Conservation (phyloP, 2,888 invertebrate genomes). For the Perithous albicinctus region DNA sequence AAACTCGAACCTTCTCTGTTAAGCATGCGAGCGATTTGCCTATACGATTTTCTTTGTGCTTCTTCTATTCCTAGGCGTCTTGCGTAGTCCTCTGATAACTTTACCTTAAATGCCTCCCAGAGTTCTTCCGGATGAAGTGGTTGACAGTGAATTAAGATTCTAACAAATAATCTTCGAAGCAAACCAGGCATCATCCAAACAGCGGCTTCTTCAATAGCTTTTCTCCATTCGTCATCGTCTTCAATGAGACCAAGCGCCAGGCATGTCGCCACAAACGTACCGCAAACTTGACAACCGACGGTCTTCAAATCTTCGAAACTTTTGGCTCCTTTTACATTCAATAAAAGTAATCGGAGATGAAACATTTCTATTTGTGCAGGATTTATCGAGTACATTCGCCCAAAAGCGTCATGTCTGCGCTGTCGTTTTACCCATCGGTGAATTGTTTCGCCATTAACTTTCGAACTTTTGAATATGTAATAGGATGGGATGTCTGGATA, state of each 20-base stretch:
- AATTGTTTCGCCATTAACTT: background rate
- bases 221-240: constrained; percentile 68
- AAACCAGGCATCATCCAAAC: too few species aligned
- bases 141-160: too few species aligned
- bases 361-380: constrained; percentile 71
- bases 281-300: constrained; percentile 65
- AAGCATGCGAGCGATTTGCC: constrained; percentile 57
- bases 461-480: constrained; percentile 46
- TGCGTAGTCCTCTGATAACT: constrained; percentile 63
- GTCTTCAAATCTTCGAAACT: too few species aligned
- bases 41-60: constrained; percentile 59
- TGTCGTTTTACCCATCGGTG: constrained; percentile 44
- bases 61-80: constrained; percentile 18
- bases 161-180: too few species aligned
- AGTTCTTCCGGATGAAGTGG: too few species aligned
- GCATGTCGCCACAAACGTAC: too few species aligned
- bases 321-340: constrained; percentile 69
- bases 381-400: too few species aligned
- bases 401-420: constrained; percentile 56
- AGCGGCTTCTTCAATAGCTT: constrained; percentile 52
- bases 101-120: constrained; percentile 69
- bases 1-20: too few species aligned
- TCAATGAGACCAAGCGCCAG: constrained; percentile 73
- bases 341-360: constrained; percentile 72
- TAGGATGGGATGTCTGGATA: constrained; percentile 55